Evolutionary conservation across 2,888 invertebrate genomes (phyloP).

Genomic region (Melinaea menophilus): DNA sequence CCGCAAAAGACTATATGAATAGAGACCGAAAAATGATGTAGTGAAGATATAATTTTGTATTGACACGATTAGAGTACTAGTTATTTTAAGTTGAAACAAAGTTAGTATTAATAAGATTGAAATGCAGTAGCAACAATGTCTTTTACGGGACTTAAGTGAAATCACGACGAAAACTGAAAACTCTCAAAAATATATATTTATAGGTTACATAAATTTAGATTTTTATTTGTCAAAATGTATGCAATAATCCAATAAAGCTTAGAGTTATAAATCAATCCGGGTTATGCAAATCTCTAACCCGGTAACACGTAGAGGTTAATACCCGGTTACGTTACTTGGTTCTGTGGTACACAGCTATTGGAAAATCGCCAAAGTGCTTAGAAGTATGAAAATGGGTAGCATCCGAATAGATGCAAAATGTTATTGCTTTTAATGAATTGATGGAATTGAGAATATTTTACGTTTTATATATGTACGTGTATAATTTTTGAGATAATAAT

Average conservation of each 20-base stretch:
- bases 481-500: too few relatives aligned
- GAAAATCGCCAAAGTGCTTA: conserved; percentile 29
- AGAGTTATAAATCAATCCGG: not conserved
- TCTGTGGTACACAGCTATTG: conserved; percentile 27
- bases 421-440: conserved; percentile 5
- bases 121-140: too few relatives aligned
- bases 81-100: too few relatives aligned
- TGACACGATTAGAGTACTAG: too few relatives aligned
- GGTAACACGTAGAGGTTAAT: conserved; percentile 5
- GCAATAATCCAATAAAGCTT: not conserved
- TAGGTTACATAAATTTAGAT: not conserved
- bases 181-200: too few relatives aligned
- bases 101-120: too few relatives aligned
- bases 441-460: not conserved
- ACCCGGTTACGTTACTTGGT: conserved; percentile 8
- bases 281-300: conserved; percentile 1
- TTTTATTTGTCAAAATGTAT: not conserved
- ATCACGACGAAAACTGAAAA: too few relatives aligned
- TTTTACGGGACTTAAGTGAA: too few relatives aligned
- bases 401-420: not conserved
- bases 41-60: too few relatives aligned
- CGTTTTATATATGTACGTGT: too few relatives aligned
- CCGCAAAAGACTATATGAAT: too few relatives aligned
- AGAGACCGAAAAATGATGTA: too few relatives aligned
- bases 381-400: conserved; percentile 12